These are phyloP conservation scores for Paraplagusia blochii DNA, from an alignment of 2,113 vertebrate genomes.

Conservation along the genomic window DNA sequence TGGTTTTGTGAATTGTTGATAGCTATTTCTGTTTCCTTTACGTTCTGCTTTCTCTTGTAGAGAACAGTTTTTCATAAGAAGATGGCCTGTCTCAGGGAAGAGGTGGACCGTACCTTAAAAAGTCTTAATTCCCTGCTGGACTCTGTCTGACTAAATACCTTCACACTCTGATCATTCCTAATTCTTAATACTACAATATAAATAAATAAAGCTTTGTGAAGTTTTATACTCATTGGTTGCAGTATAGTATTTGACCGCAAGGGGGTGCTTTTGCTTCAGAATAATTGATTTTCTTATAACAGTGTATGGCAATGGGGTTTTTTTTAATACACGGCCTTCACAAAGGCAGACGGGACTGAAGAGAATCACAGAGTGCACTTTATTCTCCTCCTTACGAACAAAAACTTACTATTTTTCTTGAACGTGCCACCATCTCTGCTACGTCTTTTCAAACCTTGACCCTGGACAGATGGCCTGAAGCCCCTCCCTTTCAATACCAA, in stretches of 20 bases:
- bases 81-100: constrained; percentile 66
- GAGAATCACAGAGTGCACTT: constrained; percentile 54
- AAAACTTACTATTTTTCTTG: constrained; percentile 58
- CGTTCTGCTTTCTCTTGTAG: constrained; percentile 34
- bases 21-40: neutral
- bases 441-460: constrained; percentile 77
- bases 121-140: constrained; percentile 47
- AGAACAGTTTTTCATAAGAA: constrained; percentile 66
- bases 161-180: no score
- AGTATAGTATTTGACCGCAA: constrained; percentile 49
- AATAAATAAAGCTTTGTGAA: constrained; percentile 26
- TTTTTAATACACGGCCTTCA: constrained; percentile 13
- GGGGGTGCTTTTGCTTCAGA: constrained; percentile 43
- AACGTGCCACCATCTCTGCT: constrained; percentile 68
- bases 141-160: constrained; percentile 1
- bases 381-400: constrained; percentile 48
- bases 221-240: constrained; percentile 1
- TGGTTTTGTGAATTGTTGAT: neutral
- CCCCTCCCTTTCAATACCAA: constrained; percentile 78
- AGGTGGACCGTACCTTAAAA: constrained; percentile 49
- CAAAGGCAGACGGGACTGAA: constrained; percentile 47
- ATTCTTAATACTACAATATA: neutral
- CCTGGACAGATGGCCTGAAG: constrained; percentile 81
- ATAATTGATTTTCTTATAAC: neutral
- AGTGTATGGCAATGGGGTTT: constrained; percentile 14